Base-by-base conservation (phyloP, 2,113 vertebrate species). In the Phrynosoma blainvillii region DNA sequence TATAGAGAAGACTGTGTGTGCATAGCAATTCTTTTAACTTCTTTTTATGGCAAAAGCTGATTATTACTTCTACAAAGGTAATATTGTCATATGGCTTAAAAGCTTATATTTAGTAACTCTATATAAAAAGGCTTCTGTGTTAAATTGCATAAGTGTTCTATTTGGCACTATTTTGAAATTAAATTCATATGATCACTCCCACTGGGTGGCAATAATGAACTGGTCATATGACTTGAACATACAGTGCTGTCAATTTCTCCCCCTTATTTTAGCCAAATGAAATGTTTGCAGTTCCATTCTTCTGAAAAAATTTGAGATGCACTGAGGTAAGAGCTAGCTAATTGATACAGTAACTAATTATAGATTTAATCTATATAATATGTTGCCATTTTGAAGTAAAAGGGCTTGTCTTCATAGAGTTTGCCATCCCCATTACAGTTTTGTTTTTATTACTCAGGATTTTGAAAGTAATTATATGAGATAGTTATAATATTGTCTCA, bases 211-310 rank as follows among this genome's bases (percentile, higher is more conserved):
- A 85, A 73, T 68, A 66, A 47, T 42, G 52, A 13, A 32, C 1
- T 21, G 21, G 3, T 95, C 42, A 56, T 84, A 66, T 79, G 88
- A 86, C 87, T 88, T 73, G 88, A 81, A 32, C 36, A 78, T 25
- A 5, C 6, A 85, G 74, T 8, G 0, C 80, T 84, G 25, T 87
- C 52, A 36, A 0, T 91, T 88, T 91, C 71, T 27, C 80, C 27
- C 47, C 20, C 6, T 71, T 12, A 71, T 71, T 42, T 56, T 54
- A 70, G 65, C 56, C 54, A 86, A 10, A 25, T 9, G 12, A 42
- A 59, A 10, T 71, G n/a, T 68, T 3, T 73, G 30, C 78, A 18
- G 5, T 76, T 76, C 42, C 21, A 54, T 40, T 77, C 23, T 82
- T 21, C 27, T 62, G 71, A 75, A 88, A 36, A 66, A 76, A 81